phyloP scores from a whole-genome alignment of 2,797 vertebrate genomes.

The Neosilurus mollespiculum region DNA sequence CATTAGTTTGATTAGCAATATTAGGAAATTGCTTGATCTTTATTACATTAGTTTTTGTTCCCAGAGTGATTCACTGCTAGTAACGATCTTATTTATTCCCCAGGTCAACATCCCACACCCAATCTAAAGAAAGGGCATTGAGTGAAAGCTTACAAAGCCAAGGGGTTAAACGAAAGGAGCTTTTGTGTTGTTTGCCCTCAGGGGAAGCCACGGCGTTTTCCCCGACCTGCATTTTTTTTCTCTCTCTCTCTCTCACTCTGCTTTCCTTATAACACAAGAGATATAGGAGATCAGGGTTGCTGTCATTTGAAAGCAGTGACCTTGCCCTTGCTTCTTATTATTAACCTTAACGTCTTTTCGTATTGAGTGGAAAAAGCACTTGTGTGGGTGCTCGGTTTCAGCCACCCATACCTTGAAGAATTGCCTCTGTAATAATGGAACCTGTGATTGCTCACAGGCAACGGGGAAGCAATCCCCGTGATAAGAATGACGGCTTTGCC shows the following conservation, averaged over 20 bases:
- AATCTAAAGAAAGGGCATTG: slow-evolving; percentile 55
- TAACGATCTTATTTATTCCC: slow-evolving; percentile 53
- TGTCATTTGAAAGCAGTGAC: slow-evolving; percentile 58
- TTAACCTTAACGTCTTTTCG: slow-evolving; percentile 51
- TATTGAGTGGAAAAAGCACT: slow-evolving; percentile 52
- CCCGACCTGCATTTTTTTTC: slow-evolving; percentile 25
- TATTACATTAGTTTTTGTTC: slow-evolving; percentile 30
- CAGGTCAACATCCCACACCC: slow-evolving; percentile 46
- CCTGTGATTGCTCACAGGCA: slow-evolving; percentile 61
- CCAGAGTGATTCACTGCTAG: slow-evolving; percentile 34
- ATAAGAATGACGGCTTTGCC: slow-evolving; percentile 55
- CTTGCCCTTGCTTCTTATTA: slow-evolving; percentile 54
- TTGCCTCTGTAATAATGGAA: slow-evolving; percentile 59
- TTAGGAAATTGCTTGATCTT: slow-evolving; percentile 4
- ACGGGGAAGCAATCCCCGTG: slow-evolving; percentile 55
- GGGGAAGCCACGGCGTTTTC: slow-evolving; percentile 49
- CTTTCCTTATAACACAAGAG: slow-evolving; percentile 56
- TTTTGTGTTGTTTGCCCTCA: slow-evolving; percentile 47
- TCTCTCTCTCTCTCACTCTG: background rate
- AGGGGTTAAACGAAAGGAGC: slow-evolving; percentile 56
- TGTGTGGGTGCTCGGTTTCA: slow-evolving; percentile 49
- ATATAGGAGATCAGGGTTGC: slow-evolving; percentile 56
- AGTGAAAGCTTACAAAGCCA: slow-evolving; percentile 58
- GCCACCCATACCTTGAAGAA: slow-evolving; percentile 51
- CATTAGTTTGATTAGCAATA: slow-evolving; percentile 6